Evolutionary conservation across 2,797 vertebrate species (phyloP), one percentile per base, ranked within the genome.

Genomic region (Oreochromis mossambicus): DNA sequence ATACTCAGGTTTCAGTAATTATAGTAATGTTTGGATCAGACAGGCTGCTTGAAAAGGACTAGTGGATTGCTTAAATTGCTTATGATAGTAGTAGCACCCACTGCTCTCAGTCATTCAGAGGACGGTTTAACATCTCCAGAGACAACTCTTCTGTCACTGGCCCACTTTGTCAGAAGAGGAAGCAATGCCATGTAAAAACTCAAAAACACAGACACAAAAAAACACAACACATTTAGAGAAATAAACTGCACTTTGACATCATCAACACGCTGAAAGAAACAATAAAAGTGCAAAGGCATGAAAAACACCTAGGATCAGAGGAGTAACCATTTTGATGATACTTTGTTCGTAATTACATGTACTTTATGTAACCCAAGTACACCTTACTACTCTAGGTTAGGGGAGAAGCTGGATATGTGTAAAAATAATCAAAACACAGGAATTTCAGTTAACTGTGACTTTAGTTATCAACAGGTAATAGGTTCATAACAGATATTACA

Each of bases 291-390:
- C 6, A 7, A 13, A 54, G 21, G 21, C 0, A 13, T 24, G 52
- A 24, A 24, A 24, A 24, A 54, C 21, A 24, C 11, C 6, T 7
- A 54, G 11, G 11, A 54, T 24, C 6, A 24, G 21, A 54, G 12
- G 21, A 24, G 52, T 1, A 4, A 54, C 52, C 21, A 24, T 24
- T 54, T 54, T 54, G 52, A 13, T 54, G 52, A 54, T 54, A 54
- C 52, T 54, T 24, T 54, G 21, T 24, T 54, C 0, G 0, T 54
- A 24, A 54, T 54, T 54, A 54, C 52, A 24, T 24, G 51, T 54
- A 24, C 2, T 7, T 3, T 54, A 54, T 24, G 51, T 54, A 13
- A 13, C 51, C 51, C 52, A 54, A 54, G 0, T 0, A 54, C 6
- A 54, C 4, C 21, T 54, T 54, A 54, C 29, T 29, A 29, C 52